Percentiles rank a stretch among this genome's conserved stretches.
These are phyloP conservation scores for Epistrophella euchroma DNA, from an alignment of 2,888 invertebrate species.

Conservation along the genomic window DNA sequence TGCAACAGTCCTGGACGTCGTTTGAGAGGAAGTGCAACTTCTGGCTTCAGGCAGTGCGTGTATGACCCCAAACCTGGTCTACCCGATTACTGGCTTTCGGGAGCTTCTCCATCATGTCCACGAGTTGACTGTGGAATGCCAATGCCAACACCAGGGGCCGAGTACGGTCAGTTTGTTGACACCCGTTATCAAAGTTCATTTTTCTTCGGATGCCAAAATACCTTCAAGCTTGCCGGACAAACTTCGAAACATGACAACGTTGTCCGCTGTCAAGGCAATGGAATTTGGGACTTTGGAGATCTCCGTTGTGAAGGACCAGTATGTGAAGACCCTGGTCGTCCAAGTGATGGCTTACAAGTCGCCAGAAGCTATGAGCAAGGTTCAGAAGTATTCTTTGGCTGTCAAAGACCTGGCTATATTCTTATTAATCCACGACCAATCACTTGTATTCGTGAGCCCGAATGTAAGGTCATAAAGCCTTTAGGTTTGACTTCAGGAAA, in stretches of 20 bases:
- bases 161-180: conserved; percentile 94
- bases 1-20: conserved; percentile 92
- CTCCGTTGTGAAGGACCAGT: conserved; percentile 97
- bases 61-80: conserved; percentile 96
- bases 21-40: conserved; percentile 91
- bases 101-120: conserved; percentile 93
- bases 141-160: conserved; percentile 95
- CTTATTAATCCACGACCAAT: conserved; percentile 96
- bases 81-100: conserved; percentile 96
- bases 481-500: conserved; percentile 95
- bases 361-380: conserved; percentile 94
- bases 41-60: conserved; percentile 96
- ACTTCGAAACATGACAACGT: conserved; percentile 96
- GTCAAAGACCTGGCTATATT: conserved; percentile 95
- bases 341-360: conserved; percentile 95
- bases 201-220: conserved; percentile 98
- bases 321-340: conserved; percentile 97
- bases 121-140: conserved; percentile 96
- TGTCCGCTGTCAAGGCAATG: conserved; percentile 95
- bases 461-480: conserved; percentile 96
- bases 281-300: conserved; percentile 99
- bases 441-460: conserved; percentile 95
- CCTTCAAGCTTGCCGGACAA: conserved; percentile 96
- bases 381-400: conserved; percentile 95
- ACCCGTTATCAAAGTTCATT: conserved; percentile 96